These are phyloP conservation scores for Tiliacea aurago DNA, from an alignment of 2,888 invertebrate species.

Conservation along the genomic window DNA sequence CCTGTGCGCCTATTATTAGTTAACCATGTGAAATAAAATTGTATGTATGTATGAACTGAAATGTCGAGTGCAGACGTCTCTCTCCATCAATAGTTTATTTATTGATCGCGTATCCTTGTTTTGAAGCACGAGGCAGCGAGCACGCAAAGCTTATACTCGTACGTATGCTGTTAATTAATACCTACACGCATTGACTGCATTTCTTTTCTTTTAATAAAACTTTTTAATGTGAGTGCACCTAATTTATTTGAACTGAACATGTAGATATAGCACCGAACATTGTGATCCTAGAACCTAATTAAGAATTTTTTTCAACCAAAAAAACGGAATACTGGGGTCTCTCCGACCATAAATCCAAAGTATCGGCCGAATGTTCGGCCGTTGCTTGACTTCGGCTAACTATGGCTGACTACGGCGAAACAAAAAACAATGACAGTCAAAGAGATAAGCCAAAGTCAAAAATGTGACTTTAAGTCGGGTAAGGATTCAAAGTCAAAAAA, in stretches of 20 bases:
- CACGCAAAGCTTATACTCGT: slow-evolving; percentile 6
- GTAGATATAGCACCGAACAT: background rate
- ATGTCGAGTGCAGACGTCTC: background rate
- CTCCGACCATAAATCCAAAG: too few species aligned
- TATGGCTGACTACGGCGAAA: too few species aligned
- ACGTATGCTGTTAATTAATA: slow-evolving; percentile 4
- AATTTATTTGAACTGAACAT: background rate
- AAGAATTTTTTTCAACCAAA: too few species aligned
- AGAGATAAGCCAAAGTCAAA: too few species aligned
- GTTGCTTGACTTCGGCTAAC: too few species aligned
- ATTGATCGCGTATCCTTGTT: slow-evolving; percentile 12
- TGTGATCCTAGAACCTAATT: background rate
- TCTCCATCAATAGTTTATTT: slow-evolving; percentile 11
- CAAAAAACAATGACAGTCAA: too few species aligned
- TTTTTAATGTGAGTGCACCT: background rate
- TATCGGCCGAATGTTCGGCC: too few species aligned
- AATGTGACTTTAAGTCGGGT: too few species aligned
- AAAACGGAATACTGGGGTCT: too few species aligned
- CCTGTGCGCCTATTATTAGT: background rate
- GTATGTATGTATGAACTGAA: background rate
- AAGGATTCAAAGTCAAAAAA: too few species aligned
- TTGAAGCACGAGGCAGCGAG: background rate
- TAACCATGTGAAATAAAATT: background rate
- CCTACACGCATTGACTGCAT: background rate
- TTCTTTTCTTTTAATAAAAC: background rate